phyloP scores from a whole-genome alignment of 2,797 vertebrate genomes.

The Epinephelus awoara region DNA sequence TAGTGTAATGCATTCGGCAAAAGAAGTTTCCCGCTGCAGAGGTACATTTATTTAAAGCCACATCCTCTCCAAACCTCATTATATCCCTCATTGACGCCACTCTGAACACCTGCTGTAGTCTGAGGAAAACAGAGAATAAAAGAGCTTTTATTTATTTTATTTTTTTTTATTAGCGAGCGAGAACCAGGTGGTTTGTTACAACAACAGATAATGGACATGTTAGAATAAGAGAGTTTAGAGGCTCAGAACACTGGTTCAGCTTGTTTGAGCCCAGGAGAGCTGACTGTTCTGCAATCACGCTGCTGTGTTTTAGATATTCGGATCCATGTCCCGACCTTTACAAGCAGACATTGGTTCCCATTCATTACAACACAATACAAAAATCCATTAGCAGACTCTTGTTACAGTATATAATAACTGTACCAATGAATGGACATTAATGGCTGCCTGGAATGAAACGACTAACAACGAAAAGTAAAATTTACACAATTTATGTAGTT shows the following conservation, averaged over 20 bases:
- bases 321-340: background rate
- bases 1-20: background rate
- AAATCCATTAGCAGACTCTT: background rate
- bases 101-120: slow-evolving; percentile 13
- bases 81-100: background rate
- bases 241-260: background rate
- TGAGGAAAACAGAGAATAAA: background rate
- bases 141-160: no score
- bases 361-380: background rate
- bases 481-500: no score
- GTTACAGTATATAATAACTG: no score
- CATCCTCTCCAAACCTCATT: slow-evolving; percentile 31
- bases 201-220: background rate
- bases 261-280: no score
- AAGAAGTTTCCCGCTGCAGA: slow-evolving; percentile 8
- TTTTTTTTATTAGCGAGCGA: background rate
- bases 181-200: slow-evolving; percentile 2
- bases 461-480: no score
- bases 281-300: background rate
- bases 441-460: no score
- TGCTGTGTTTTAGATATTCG: background rate
- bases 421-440: no score
- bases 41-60: slow-evolving; percentile 16
- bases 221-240: background rate
- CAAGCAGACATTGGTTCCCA: background rate